Base-by-base conservation (phyloP, 2,797 vertebrate genomes). In the Orestias chungarensis region DNA sequence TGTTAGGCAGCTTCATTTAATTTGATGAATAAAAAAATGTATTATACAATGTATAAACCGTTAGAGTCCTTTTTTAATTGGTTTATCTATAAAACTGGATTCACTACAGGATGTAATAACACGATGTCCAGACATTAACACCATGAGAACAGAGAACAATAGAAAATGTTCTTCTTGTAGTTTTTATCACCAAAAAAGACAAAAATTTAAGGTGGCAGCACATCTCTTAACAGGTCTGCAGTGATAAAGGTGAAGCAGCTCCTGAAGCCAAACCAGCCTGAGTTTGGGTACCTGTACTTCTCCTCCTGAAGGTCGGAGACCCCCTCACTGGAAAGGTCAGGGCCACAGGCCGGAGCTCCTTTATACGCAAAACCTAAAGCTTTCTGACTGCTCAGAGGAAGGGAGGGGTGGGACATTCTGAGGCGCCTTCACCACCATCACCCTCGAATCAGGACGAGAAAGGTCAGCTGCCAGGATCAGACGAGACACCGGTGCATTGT, bases 161-260 rank as follows among this genome's bases (percentile, higher is more conserved):
- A 43, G 29, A 29, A 64, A 66, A 73, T 23, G 10, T 11, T 61
- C 54, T 71, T 12, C 44, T n/a, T 17, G 20, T 38, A 47, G 12
- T n/a, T 17, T 25, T 38, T 54, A 62, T 54, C 0, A 33, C 44
- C 72, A 18, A 64, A 20, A 50, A 46, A 54, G 27, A n/a, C 29
- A 50, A 43, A 49, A 27, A 80, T 74, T 27, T 14, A 43, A 15
- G 40, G 57, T 71, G 86, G 64, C 80, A 80, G 64, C 46, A 4
- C 15, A 31, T 29, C 27, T 68, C 9, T 44, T n/a, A 71, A 72
- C 43, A 9, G 43, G 44, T 25, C 31, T 55, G 47, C 66, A 29
- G 54, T 23, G 64, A 66, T 82, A 89, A 92, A 92, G 90, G 91
- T 91, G 86, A 91, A 83, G 65, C 54, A 66, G 70, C 71, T 87